Percentiles rank a stretch among this genome's conserved stretches.
Conservation (phyloP, 2,888 invertebrate genomes). For the Drosophila putrida region DNA sequence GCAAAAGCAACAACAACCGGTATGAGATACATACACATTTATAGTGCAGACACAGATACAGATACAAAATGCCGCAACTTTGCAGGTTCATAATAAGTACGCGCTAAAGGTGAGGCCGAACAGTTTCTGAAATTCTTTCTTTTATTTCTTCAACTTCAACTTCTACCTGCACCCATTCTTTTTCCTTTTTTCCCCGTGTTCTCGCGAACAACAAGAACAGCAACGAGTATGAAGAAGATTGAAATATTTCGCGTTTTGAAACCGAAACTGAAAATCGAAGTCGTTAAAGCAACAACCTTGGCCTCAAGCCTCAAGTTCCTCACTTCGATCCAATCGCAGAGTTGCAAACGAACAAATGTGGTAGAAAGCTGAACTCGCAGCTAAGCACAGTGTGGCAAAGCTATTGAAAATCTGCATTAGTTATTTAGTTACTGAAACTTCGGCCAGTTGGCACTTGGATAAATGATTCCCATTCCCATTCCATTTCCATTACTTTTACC, state of each 20-base stretch:
- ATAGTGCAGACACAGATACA: conserved; percentile 38
- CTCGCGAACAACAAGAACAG: conserved; percentile 38
- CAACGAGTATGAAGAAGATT: conserved; percentile 16
- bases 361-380: conserved; percentile 33
- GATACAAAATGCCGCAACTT: conserved; percentile 68
- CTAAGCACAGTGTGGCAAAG: conserved; percentile 65
- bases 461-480: conserved; percentile 13
- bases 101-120: conserved; percentile 45
- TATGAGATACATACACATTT: conserved; percentile 26
- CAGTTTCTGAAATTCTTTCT: conserved; percentile 60
- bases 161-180: conserved; percentile 64
- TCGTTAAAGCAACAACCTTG: conserved; percentile 65
- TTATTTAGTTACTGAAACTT: conserved; percentile 1
- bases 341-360: conserved; percentile 60
- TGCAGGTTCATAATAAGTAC: conserved; percentile 55
- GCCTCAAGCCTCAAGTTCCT: conserved; percentile 61
- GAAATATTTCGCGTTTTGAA: conserved; percentile 51
- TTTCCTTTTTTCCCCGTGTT: conserved; percentile 19
- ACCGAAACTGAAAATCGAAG: conserved; percentile 59
- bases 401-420: conserved; percentile 31
- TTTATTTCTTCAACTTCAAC: conserved; percentile 33
- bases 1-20: conserved; percentile 48
- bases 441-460: conserved; percentile 14
- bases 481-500: conserved; percentile 1
- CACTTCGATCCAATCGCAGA: conserved; percentile 32